phyloP scores from a whole-genome alignment of 2,797 vertebrate genomes.

The Etheostoma perlongum region DNA sequence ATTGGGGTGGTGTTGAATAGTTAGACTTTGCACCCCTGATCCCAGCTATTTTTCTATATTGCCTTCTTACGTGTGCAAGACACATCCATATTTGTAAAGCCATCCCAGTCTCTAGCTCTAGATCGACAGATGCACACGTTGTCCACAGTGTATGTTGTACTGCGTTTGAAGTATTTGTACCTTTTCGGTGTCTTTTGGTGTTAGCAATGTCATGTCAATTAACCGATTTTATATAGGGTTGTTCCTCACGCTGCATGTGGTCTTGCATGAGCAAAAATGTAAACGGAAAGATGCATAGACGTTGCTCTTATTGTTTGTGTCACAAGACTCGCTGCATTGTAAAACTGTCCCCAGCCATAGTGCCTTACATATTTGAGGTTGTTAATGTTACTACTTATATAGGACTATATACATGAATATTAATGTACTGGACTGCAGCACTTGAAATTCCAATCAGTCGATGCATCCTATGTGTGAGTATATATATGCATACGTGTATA shows the following conservation, averaged over 20 bases:
- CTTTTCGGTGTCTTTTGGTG: slow-evolving; percentile 91
- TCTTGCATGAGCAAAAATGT: slow-evolving; percentile 97
- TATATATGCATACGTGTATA: slow-evolving; percentile 83
- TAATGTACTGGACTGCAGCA: slow-evolving; percentile 99
- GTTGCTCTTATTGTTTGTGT: slow-evolving; percentile 96
- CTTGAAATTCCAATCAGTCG: slow-evolving; percentile 97
- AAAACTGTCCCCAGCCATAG: slow-evolving; percentile 99
- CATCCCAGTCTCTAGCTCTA: slow-evolving; percentile 96
- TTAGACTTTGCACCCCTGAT: slow-evolving; percentile 90
- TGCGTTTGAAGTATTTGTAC: slow-evolving; percentile 92
- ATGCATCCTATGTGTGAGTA: slow-evolving; percentile 87
- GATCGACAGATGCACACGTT: slow-evolving; percentile 93
- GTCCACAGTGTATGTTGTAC: slow-evolving; percentile 91
- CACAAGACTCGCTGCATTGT: slow-evolving; percentile 98
- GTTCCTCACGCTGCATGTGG: slow-evolving; percentile 99
- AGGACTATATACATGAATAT: slow-evolving; percentile 90
- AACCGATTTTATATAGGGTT: slow-evolving; percentile 88
- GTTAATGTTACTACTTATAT: slow-evolving; percentile 99
- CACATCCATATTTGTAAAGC: slow-evolving; percentile 98
- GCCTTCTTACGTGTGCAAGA: slow-evolving; percentile 99
- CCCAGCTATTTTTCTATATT: slow-evolving; percentile 99
- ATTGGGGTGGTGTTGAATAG: slow-evolving; percentile 88
- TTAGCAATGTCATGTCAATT: slow-evolving; percentile 95
- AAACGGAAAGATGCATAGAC: slow-evolving; percentile 90
- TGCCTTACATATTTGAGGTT: slow-evolving; percentile 99